Evolutionary conservation across 2,797 vertebrate species (phyloP), one percentile per base, ranked within the genome.

Genomic region (Cossypha polioptera): DNA sequence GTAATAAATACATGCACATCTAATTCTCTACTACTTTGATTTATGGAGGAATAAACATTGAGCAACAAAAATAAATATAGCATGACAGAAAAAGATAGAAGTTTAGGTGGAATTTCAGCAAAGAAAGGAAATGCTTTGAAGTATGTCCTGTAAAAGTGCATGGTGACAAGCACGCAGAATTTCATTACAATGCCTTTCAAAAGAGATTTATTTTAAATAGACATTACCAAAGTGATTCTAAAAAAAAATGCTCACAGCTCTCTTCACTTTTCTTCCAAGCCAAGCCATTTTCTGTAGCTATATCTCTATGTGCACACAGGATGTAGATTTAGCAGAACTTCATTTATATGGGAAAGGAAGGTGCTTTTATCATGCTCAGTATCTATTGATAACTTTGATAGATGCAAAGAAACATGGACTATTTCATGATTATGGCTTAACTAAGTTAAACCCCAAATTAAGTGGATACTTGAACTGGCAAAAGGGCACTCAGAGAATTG

Each of bases 61-160:
- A 88, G 33, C 50, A 83, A 42, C 53, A 76, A 77, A 91, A 92
- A 88, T 73, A 91, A 93, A 86, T 48, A 22, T 0, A 5, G 21
- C 2, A 2, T 75, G 43, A 79, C 53, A 89, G 57, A 88, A 79
- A 80, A 94, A 50, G 73, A 31, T n/a, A 61, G 58, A 69, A 31
- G 19, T 84, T 84, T 55, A 80, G 43, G 43, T 93, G 62, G 15
- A 55, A 73, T 94, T 69, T 86, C 66, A 65, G 69, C 36, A 68
- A 93, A 78, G 65, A 86, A 66, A 61, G 54, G 47, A 78, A 86
- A 48, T 54, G n/a, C 73, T 88, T 86, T 84, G 76, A 92, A 86
- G 71, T 90, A 26, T 72, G 31, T 68, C 20, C 66, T 81, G 16
- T 63, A 62, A 7, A 55, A 66, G 53, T 90, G 42, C 31, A 28